Base-by-base conservation (phyloP, 2,888 invertebrate genomes). In the Pachliopta kotzebuea region DNA sequence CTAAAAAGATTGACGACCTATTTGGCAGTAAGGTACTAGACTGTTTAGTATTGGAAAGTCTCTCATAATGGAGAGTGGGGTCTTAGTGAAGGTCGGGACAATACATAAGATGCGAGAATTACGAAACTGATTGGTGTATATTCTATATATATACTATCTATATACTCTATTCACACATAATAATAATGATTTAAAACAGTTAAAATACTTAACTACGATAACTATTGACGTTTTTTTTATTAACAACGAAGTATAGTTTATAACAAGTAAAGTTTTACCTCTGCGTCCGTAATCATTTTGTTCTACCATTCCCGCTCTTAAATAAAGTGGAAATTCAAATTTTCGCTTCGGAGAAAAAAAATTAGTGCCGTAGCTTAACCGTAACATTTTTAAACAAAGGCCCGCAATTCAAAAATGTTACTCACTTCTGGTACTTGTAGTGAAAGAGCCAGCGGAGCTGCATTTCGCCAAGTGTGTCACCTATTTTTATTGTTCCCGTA, bases 401-500 rank as follows among this genome's bases (percentile, higher is more conserved):
- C 21, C 23, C 60, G 60, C 65, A 57, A 65, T 65, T 61, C 56
- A 61, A 61, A 65, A 65, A 53, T 45, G 65, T 57, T 53, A 65
- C 60, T 65, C 60, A 45, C 45, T 65, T 54, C 57, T 55, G 62
- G 52, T 42, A 24, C 57, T 42, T 52, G 53, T 63, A 37, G 24
- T 42, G 29, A 57, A 62, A 63, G 53, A 57, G 52, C 26, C 42
- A 57, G 65, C 60, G 56, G n/a, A 52, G 57, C 60, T 57, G 60
- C 57, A 60, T 65, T 65, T 65, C 65, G 60, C 65, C 65, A 65
- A 65, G 65, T 65, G 65, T 65, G 65, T 65, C 65, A 65, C 65
- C 65, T 61, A 65, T 65, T 65, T 65, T 56, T 53, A 65, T 65
- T 65, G 65, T 65, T 61, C 53, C 65, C 53, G 23, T 52, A 29